Evolutionary conservation across 2,113 vertebrate genomes (phyloP), one percentile per base, ranked within the genome.

Genomic region (Melanerpes aurifrons): DNA sequence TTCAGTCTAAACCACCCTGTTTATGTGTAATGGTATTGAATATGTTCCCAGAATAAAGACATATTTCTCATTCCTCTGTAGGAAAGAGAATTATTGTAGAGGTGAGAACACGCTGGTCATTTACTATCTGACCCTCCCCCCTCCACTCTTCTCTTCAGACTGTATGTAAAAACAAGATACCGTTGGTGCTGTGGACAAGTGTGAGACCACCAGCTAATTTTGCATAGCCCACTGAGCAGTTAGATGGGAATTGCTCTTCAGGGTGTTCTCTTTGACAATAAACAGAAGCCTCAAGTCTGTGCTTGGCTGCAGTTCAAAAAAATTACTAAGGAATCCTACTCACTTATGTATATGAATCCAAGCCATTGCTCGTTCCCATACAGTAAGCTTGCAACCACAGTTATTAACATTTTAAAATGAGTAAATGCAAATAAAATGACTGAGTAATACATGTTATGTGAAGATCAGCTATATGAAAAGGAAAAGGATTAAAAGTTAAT

Each of bases 401-500:
- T 94, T 96, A 96, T 95, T 97, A 97, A 96, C 96, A 96, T 97
- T 97, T 94, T 97, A 81, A 95, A 97, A 97, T 95, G 96, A 97
- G 95, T 97, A 97, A 96, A 97, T 98, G 97, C 96, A 96, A 98
- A 97, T 97, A 94, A 97, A 97, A 97, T 95, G 96, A 93, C 96
- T 91, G 95, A 77, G 95, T 97, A 96, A 97, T 97, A 95, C 95
- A 90, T 91, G 97, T 96, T 80, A 94, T 90, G 93, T 97, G 97
- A 96, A 96, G 97, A 97, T 97, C 97, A 96, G 94, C 96, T 96
- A 93, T 97, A 97, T 97, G 96, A 97, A 98, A 97, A 97, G 97
- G 94, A 96, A 95, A 96, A 97, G 96, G 97, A 97, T 98, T 97
- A 97, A 97, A 98, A 97, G 97, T 98, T 98, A 98, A 98, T 98